Base-by-base conservation (phyloP, 1,140 invertebrate species). In the Doryteuthis pealeii region DNA sequence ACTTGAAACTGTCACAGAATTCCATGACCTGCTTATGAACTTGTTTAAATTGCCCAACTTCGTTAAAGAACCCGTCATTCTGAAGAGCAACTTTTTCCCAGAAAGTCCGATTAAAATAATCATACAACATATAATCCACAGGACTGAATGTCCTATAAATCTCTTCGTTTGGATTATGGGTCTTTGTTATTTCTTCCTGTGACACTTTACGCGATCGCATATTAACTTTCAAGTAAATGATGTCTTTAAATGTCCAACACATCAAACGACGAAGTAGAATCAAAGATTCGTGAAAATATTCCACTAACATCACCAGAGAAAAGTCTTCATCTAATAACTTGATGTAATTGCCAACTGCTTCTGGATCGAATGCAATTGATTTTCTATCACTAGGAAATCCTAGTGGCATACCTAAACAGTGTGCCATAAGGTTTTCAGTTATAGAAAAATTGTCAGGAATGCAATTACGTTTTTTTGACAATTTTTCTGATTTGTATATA, bases 241-340 rank as follows among this genome's bases (percentile, higher is more conserved):
- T 84, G 40, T 86, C 85, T 68, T 82, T 83, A 18, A 82, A 77
- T 10, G 71, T 74, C 90, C 91, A 91, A 72, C 89, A 90, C 80
- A 91, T 88, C 8, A 89, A 71, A 69, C 90, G 80, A 26, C 84
- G 86, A 40, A 91, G 80, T 4, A 91, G 82, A 72, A 91, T 82
- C 43, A 91, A 77, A 12, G 90, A 91, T 77, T 90, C 90, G 69
- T 90, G 88, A 80, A 91, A 89, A 75, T 89, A 85, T 78, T 91
- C 90, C 4, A 89, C 82, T 30, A 91, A 87, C 89, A 91, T 88
- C 12, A 91, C 86, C 6, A 91, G 80, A 70, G 86, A 82, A 78
- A 91, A 91, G 14, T 80, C 76, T 4, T 75, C 62, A 28, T 80
- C 83, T 26, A 85, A 66, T 15, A 75, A 40, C 22, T 78, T 12